Conservation (phyloP, 2,888 invertebrate genomes). For the Calliphora vomitoria region DNA sequence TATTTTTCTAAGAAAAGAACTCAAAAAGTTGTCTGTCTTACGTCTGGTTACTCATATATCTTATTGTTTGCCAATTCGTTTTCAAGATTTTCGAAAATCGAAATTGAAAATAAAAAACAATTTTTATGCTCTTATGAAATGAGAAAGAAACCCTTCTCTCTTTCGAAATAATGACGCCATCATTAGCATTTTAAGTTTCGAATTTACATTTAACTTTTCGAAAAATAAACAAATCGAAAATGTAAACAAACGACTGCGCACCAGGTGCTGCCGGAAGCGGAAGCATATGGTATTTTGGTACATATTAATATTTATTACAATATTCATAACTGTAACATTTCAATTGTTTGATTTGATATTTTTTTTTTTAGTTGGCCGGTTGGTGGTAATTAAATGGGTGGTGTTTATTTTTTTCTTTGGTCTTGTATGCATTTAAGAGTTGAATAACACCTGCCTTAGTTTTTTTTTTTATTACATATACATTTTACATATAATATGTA, state of each 20-base stretch:
- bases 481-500: background rate
- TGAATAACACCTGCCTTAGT: conserved; percentile 37
- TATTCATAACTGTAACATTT: conserved; percentile 56
- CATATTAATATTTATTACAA: conserved; percentile 36
- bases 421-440: conserved; percentile 30
- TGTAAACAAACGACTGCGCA: conserved; percentile 70
- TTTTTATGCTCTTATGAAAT: background rate
- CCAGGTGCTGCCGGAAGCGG: conserved; percentile 59
- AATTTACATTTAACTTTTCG: conserved; percentile 28
- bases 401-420: conserved; percentile 10
- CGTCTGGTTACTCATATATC: conserved; percentile 46
- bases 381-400: background rate
- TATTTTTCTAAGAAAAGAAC: conserved; percentile 14
- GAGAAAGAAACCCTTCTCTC: conserved; percentile 10
- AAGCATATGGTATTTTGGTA: conserved; percentile 52
- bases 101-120: conserved; percentile 4
- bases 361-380: conserved; percentile 6
- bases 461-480: conserved; percentile 5
- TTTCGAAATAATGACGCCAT: conserved; percentile 73
- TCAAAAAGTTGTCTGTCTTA: conserved; percentile 50
- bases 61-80: conserved; percentile 23
- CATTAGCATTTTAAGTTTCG: conserved; percentile 33
- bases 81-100: background rate
- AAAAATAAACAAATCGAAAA: conserved; percentile 46
- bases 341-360: conserved; percentile 11